Base-by-base conservation (phyloP, 2,797 vertebrate species). In the Sebastes steindachneri region DNA sequence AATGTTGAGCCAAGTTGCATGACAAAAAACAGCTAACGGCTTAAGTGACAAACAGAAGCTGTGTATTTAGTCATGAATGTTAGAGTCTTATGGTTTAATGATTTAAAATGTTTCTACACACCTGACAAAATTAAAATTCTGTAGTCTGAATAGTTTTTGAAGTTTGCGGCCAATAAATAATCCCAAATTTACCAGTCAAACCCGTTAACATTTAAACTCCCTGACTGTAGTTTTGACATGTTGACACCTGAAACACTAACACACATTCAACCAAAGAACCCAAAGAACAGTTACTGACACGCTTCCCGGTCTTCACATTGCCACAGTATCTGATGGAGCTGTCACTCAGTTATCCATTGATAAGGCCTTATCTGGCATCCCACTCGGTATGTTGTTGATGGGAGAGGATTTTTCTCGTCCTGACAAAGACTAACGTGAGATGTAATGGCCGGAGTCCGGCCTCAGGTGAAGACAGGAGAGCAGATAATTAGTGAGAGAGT, bases 401-500 rank as follows among this genome's bases (percentile, higher is more conserved):
- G 55, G 63, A 63, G 75, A 83, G 78, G 75, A 66, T 81, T 80
- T 55, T 81, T 76, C 58, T 67, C 23, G 15, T 73, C 71, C 23
- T 65, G 75, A 91, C 29, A 73, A 62, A 77, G 75, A 86, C 74
- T 9, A 82, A 79, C 65, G 9, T 0, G 19, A 81, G 68, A 66
- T 64, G 57, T 78, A 81, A 84, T 60, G 79, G 31, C 64, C 59
- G 33, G 64, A 81, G 59, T 69, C 68, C 75, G 79, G 84, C 86
- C 35, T 77, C 59, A 28, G 90, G 90, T 87, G 77, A 85, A 88
- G 87, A 89, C 81, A 81, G 48, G 37, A 80, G 63, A 68, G 59
- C 29, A 65, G 86, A 86, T 88, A 84, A 92, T 86, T 85, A 88
- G 83, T 71, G 80, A 72, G 79, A 68, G 74, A 75, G 68, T 53